These are phyloP conservation scores for Tokudaia tokunoshimensis DNA, from an alignment of 2,797 vertebrate species.

Conservation along the genomic window DNA sequence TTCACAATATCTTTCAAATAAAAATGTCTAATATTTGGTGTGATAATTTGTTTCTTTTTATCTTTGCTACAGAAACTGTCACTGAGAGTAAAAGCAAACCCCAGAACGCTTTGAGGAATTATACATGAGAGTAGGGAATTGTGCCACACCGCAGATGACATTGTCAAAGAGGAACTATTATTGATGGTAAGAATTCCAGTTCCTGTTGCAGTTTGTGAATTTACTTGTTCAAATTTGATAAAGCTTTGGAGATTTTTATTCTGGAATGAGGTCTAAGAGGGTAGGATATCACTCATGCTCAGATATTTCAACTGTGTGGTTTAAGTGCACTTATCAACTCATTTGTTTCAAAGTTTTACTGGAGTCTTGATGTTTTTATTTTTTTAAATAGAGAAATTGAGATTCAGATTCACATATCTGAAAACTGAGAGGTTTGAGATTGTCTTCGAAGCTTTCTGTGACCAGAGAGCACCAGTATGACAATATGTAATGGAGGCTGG, in stretches of 20 bases:
- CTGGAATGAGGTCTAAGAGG: neutral
- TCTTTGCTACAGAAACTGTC: neutral
- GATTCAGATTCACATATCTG: neutral
- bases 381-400: neutral
- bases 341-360: neutral
- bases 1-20: neutral
- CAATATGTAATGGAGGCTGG: neutral
- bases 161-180: neutral
- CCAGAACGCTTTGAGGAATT: neutral
- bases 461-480: neutral
- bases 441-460: neutral
- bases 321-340: neutral
- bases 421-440: neutral
- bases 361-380: neutral
- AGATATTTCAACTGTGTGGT: neutral
- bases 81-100: neutral
- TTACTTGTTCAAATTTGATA: slow-evolving; percentile 27
- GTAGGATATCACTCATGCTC: neutral
- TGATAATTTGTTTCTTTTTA: neutral
- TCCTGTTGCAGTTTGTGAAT: neutral
- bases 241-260: neutral
- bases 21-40: neutral
- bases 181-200: neutral
- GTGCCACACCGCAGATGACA: neutral
- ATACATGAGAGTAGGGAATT: neutral